These are phyloP conservation scores for Augochlorella aurata DNA, from an alignment of 2,888 invertebrate genomes.

Conservation along the genomic window DNA sequence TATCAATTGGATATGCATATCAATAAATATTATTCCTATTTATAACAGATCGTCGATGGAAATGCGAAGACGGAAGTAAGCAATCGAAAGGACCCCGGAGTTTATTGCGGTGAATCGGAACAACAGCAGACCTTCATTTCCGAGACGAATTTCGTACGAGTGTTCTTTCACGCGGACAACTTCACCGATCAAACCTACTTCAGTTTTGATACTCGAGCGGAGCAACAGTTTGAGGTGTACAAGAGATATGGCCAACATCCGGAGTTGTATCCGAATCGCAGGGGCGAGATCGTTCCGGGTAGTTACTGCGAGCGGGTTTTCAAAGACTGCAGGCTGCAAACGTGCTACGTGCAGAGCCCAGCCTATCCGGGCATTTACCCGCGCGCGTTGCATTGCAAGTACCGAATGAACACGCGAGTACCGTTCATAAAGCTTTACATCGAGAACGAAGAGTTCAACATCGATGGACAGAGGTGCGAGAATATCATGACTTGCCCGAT, in stretches of 20 bases:
- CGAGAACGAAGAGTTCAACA: slow-evolving; percentile 96
- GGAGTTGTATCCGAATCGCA: slow-evolving; percentile 93
- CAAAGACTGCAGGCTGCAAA: slow-evolving; percentile 93
- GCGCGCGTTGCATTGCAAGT: slow-evolving; percentile 94
- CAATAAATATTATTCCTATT: too few relatives aligned
- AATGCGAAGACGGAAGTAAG: slow-evolving; percentile 94
- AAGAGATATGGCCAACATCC: slow-evolving; percentile 96
- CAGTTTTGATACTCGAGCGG: slow-evolving; percentile 93
- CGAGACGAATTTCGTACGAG: slow-evolving; percentile 95
- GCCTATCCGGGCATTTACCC: slow-evolving; percentile 97
- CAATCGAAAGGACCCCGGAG: slow-evolving; percentile 93
- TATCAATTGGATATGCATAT: too few relatives aligned
- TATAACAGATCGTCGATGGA: slow-evolving; percentile 91
- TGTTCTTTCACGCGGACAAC: slow-evolving; percentile 95
- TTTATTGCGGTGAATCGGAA: slow-evolving; percentile 96
- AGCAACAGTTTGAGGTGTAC: slow-evolving; percentile 95
- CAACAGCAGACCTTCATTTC: slow-evolving; percentile 97
- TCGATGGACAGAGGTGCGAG: slow-evolving; percentile 96
- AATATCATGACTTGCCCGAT: slow-evolving; percentile 97
- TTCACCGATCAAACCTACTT: slow-evolving; percentile 96
- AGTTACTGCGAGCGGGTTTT: slow-evolving; percentile 95
- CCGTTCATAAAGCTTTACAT: slow-evolving; percentile 95
- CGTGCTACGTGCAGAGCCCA: slow-evolving; percentile 96
- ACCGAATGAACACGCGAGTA: slow-evolving; percentile 92
- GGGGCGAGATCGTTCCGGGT: slow-evolving; percentile 94